phyloP scores from a whole-genome alignment of 1,140 invertebrate genomes.

The Augochlora pura region DNA sequence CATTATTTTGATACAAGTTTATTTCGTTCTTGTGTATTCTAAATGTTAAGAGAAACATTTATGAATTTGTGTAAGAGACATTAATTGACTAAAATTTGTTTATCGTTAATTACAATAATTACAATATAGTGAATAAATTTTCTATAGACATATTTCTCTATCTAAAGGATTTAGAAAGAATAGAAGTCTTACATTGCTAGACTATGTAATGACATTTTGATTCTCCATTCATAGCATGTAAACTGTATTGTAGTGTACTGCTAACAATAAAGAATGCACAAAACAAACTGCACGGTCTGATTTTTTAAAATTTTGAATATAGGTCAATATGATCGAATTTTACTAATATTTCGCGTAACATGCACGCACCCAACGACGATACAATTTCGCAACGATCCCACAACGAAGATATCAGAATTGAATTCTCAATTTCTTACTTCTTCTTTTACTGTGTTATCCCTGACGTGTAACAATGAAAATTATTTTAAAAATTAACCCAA shows the following conservation, averaged over 20 bases:
- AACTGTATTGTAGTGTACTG: background rate
- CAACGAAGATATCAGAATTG: background rate
- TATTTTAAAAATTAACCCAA: background rate
- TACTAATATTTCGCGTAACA: background rate
- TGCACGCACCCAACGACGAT: background rate
- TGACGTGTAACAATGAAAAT: background rate
- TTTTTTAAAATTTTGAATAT: background rate
- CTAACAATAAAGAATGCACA: constrained; percentile 9
- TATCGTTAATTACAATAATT: constrained; percentile 29
- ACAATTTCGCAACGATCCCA: background rate
- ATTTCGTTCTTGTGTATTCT: background rate
- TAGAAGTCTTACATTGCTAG: background rate
- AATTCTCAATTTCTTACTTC: background rate
- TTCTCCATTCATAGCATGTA: background rate
- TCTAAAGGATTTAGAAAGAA: too few species aligned
- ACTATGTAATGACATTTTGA: background rate
- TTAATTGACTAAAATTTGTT: constrained; percentile 29
- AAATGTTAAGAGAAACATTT: background rate
- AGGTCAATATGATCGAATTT: background rate
- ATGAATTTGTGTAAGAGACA: background rate
- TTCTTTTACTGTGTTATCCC: background rate
- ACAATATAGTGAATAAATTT: constrained; percentile 13
- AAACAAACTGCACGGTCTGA: background rate
- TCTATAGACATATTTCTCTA: too few species aligned
- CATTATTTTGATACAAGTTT: background rate